These are phyloP conservation scores for Ecdyonurus torrentis DNA, from an alignment of 2,888 invertebrate genomes.

Conservation along the genomic window DNA sequence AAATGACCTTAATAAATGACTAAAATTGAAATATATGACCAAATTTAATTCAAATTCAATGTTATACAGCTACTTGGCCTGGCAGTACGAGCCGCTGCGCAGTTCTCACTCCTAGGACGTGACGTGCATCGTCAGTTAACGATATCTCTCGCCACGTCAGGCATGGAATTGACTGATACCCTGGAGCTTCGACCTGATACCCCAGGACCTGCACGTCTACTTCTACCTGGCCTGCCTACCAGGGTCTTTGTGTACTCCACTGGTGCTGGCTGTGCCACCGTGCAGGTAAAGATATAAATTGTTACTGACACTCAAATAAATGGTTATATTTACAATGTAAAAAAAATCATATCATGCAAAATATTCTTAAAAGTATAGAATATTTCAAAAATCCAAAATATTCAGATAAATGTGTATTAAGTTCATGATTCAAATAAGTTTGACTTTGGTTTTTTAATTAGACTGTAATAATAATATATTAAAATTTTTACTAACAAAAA, in stretches of 20 bases:
- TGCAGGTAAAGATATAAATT: constrained; percentile 37
- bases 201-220: constrained; percentile 32
- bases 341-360: no score
- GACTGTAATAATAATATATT: no score
- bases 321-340: no score
- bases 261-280: constrained; percentile 49
- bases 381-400: no score
- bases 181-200: constrained; percentile 35
- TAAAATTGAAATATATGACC: no score
- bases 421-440: no score
- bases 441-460: no score
- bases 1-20: no score
- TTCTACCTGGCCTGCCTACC: constrained; percentile 44
- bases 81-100: constrained; percentile 41
- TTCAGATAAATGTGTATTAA: no score
- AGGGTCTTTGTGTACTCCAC: constrained; percentile 54
- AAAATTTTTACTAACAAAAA: no score
- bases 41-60: no score
- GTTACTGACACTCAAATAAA: no score
- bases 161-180: constrained; percentile 52
- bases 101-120: constrained; percentile 38
- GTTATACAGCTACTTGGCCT: constrained; percentile 23
- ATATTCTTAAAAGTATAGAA: constrained; percentile 1
- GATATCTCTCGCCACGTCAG: constrained; percentile 48
- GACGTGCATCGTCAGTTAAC: constrained; percentile 44